These are phyloP conservation scores for Idaea biselata DNA, from an alignment of 2,888 invertebrate genomes.

Conservation along the genomic window DNA sequence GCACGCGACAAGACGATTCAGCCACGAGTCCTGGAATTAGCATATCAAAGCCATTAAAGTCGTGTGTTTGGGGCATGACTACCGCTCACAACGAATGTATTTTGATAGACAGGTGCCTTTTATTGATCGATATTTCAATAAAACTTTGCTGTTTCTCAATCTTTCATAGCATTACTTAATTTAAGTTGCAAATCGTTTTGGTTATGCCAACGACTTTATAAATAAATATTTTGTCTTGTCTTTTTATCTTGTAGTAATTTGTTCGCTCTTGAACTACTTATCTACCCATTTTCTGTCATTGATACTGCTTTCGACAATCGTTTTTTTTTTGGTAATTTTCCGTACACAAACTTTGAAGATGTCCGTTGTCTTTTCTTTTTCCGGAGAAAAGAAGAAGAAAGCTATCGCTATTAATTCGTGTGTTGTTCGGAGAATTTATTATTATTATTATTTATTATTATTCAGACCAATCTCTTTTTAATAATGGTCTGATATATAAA, in stretches of 20 bases:
- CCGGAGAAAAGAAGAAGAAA: no score
- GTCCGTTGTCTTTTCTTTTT: background rate
- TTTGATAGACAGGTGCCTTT: conserved; percentile 10
- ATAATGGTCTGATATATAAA: no score
- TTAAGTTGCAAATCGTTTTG: background rate
- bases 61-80: conserved; percentile 21
- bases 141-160: background rate
- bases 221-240: background rate
- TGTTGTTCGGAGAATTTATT: no score
- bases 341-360: background rate
- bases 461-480: no score
- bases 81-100: conserved; percentile 13
- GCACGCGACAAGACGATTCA: conserved; percentile 27
- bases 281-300: conserved; percentile 10
- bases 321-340: background rate
- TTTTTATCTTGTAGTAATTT: background rate
- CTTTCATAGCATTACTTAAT: background rate
- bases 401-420: no score
- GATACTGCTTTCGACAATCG: conserved; percentile 5
- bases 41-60: conserved; percentile 33
- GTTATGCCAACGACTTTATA: background rate
- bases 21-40: conserved; percentile 27
- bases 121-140: conserved; percentile 10
- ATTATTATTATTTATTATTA: no score
- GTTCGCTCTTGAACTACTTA: conserved; percentile 18